Evolutionary conservation across 2,888 invertebrate species (phyloP).

Genomic region (Zonitis immaculata): DNA sequence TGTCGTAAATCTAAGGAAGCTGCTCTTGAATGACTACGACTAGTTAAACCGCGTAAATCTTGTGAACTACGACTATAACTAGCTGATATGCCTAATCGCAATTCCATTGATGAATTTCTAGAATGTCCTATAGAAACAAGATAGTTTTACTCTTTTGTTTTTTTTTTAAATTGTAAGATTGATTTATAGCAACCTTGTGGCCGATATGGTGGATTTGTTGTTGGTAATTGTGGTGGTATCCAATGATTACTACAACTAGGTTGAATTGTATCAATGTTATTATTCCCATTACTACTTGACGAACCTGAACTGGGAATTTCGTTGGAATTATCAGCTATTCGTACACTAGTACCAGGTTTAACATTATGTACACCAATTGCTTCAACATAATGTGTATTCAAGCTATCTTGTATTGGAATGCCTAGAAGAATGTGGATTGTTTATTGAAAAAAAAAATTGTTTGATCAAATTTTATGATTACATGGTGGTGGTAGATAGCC

Average conservation of each 20-base stretch:
- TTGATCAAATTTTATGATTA: too few relatives aligned
- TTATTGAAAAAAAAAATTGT: too few relatives aligned
- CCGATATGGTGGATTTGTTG: conserved; percentile 12
- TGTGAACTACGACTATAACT: conserved; percentile 49
- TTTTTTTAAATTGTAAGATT: too few relatives aligned
- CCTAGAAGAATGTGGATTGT: too few relatives aligned
- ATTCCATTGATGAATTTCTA: conserved; percentile 78
- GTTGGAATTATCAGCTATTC: conserved; percentile 9
- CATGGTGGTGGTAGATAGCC: conserved; percentile 87
- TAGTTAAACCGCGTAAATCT: conserved; percentile 48
- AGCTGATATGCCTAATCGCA: conserved; percentile 54
- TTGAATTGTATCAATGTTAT: conserved; percentile 9
- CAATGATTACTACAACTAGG: conserved; percentile 9
- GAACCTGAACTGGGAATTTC: conserved; percentile 1
- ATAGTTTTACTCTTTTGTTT: too few relatives aligned
- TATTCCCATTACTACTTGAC: conserved; percentile 7
- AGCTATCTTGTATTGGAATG: conserved; percentile 55
- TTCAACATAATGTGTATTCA: conserved; percentile 28
- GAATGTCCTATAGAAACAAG: too few relatives aligned
- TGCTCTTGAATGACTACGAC: conserved; percentile 69
- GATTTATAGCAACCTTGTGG: too few relatives aligned
- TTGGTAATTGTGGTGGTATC: conserved; percentile 5
- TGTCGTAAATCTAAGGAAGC: conserved; percentile 77
- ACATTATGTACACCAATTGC: conserved; percentile 32
- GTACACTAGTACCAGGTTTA: conserved; percentile 15